Conservation (phyloP, 2,113 vertebrate genomes). For the Oreochromis tanganicae region DNA sequence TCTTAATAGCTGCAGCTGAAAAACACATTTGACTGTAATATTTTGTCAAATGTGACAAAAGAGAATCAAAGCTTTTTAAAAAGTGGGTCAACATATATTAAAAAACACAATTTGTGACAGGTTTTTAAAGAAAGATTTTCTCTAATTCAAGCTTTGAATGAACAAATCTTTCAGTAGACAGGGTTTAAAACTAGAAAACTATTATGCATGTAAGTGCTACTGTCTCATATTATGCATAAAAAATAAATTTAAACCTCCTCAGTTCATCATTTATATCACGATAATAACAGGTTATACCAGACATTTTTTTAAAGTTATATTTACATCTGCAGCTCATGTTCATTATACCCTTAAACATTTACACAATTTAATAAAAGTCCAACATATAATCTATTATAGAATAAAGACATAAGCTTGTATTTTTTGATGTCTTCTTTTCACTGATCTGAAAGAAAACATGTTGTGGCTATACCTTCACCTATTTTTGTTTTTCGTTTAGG, state of each 20-base stretch:
- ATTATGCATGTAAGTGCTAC: background rate
- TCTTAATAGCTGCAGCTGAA: no score
- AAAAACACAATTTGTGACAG: background rate
- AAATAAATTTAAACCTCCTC: background rate
- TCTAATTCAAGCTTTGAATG: background rate
- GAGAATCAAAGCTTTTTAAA: background rate
- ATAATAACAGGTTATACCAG: background rate
- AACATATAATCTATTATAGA: background rate
- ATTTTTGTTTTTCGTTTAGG: background rate
- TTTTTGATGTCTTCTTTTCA: background rate
- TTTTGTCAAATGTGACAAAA: background rate
- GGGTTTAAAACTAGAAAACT: no score
- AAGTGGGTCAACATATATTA: background rate
- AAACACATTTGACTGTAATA: no score
- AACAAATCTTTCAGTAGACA: background rate
- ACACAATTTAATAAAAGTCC: background rate
- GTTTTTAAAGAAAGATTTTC: background rate
- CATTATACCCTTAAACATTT: background rate
- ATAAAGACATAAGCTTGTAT: background rate
- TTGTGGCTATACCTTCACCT: background rate
- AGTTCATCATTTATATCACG: background rate
- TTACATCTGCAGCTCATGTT: background rate
- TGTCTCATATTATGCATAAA: background rate
- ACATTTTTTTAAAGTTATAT: background rate
- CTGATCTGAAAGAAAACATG: background rate